phyloP scores from a whole-genome alignment of 2,797 vertebrate genomes.

The Mormyrops boulengeri region DNA sequence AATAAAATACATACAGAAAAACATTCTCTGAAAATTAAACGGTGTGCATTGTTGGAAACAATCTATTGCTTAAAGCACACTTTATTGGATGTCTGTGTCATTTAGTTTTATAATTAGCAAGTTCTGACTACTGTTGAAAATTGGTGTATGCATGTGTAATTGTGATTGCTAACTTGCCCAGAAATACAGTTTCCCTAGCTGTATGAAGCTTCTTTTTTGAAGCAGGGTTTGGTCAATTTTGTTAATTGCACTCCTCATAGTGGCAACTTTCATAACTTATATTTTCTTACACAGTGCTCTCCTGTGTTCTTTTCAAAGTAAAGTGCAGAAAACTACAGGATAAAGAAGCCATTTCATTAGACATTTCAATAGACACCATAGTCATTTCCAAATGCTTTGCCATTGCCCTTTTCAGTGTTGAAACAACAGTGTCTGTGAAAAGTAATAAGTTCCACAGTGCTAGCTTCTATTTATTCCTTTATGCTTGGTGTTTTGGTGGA shows the following conservation, averaged over 20 bases:
- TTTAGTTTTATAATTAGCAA: neutral
- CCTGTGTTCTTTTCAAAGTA: neutral
- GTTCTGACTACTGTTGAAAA: neutral
- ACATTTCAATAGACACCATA: neutral
- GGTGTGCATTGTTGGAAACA: neutral
- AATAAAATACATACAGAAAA: neutral
- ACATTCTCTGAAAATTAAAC: neutral
- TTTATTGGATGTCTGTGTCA: neutral
- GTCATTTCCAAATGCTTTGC: neutral
- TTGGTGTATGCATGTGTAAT: neutral
- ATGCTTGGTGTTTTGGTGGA: neutral
- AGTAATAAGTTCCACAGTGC: neutral
- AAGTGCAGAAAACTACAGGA: neutral
- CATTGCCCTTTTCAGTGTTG: neutral
- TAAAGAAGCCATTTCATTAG: neutral
- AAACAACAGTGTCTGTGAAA: neutral
- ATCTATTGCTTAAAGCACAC: neutral
- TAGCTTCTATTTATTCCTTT: neutral
- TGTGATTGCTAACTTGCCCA: neutral
- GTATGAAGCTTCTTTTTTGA: neutral
- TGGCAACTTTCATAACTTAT: neutral
- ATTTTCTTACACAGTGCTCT: neutral
- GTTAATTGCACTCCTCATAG: neutral
- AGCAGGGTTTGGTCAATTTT: neutral
- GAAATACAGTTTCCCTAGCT: neutral